Conservation (phyloP, 2,888 invertebrate species). For the Amiota mariae region DNA sequence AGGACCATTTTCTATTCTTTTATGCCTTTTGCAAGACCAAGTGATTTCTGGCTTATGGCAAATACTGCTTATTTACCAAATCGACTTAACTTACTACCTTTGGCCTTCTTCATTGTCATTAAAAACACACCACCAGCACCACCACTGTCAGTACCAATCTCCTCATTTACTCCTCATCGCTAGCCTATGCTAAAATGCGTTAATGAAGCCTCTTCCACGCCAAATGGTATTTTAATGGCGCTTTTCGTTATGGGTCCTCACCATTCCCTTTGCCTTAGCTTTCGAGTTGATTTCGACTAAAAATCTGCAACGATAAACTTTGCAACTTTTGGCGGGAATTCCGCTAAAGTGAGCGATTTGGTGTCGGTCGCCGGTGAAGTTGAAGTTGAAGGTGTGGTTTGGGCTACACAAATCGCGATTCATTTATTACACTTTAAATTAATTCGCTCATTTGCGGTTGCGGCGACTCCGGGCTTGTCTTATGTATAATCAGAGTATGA, state of each 20-base stretch:
- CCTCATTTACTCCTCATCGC: no score
- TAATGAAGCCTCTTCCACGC: slow-evolving; percentile 27
- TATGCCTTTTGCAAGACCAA: no score
- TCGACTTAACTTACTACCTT: slow-evolving; percentile 26
- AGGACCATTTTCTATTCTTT: no score
- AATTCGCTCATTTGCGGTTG: slow-evolving; percentile 51
- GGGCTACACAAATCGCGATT: slow-evolving; percentile 39
- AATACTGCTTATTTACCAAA: slow-evolving; percentile 4
- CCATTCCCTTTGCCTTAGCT: neutral
- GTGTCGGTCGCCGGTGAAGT: neutral
- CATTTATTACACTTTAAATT: slow-evolving; percentile 54
- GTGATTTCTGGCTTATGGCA: slow-evolving; percentile 10
- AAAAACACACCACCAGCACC: neutral
- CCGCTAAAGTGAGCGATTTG: neutral
- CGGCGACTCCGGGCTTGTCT: slow-evolving; percentile 18
- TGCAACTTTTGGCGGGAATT: slow-evolving; percentile 41
- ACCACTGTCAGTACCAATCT: neutral
- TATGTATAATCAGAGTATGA: neutral
- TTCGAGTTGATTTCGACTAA: neutral
- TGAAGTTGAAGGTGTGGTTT: neutral
- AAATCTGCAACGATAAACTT: slow-evolving; percentile 51
- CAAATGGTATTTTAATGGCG: slow-evolving; percentile 40
- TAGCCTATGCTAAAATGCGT: neutral
- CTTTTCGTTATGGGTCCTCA: slow-evolving; percentile 31
- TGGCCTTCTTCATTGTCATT: slow-evolving; percentile 14